phyloP scores from a whole-genome alignment of 2,797 vertebrate genomes.

The Hyperoplus lanceolatus region DNA sequence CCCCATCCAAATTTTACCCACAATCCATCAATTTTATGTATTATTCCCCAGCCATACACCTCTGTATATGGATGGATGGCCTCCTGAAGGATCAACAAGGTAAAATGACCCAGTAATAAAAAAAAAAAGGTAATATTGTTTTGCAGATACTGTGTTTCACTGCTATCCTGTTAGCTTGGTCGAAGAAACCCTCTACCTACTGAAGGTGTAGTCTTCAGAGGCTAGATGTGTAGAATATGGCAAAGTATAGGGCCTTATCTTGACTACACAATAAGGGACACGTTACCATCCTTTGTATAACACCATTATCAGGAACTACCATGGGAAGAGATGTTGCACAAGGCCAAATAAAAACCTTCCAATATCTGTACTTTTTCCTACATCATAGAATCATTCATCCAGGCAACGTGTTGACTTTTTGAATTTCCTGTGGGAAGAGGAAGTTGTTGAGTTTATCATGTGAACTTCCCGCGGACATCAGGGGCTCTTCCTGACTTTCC shows the following conservation, averaged over 20 bases:
- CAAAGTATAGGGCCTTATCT: neutral
- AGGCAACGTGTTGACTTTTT: conserved; percentile 16
- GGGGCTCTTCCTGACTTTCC: conserved; percentile 52
- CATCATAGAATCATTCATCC: neutral
- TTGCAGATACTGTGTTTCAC: neutral
- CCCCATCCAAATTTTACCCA: neutral
- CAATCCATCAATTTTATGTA: neutral
- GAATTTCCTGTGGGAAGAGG: conserved; percentile 47
- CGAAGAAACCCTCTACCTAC: neutral
- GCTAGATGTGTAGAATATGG: neutral
- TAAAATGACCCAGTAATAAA: neutral
- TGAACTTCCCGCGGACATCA: conserved; percentile 55
- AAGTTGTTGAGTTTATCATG: conserved; percentile 50
- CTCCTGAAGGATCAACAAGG: neutral
- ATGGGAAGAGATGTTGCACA: conserved; percentile 24
- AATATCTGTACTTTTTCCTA: neutral
- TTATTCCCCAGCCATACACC: no score
- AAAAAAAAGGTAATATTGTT: neutral
- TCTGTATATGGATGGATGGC: neutral
- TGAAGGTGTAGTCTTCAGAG: neutral
- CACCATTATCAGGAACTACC: neutral
- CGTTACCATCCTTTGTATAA: neutral
- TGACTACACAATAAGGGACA: neutral
- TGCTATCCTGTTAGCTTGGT: neutral
- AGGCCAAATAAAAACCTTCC: neutral